Evolutionary conservation across 2,797 vertebrate genomes (phyloP), one percentile per base, ranked within the genome.

Genomic region (Bucorvus abyssinicus): DNA sequence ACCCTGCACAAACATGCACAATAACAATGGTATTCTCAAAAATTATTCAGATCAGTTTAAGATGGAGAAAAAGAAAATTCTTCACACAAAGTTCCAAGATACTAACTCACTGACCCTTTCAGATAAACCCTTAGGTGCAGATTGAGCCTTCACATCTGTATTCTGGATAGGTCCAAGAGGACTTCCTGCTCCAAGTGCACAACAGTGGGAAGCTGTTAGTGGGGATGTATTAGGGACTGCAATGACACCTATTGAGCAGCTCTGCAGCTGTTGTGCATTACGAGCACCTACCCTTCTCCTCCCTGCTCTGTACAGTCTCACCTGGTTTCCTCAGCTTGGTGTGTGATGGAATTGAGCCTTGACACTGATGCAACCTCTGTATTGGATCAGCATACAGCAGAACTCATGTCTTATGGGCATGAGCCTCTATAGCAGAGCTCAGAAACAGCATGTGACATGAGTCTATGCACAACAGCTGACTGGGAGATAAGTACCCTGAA

Each of bases 371-470:
- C 6, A 45, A 2, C 14, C 12, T 60, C 53, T 4, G 3, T 17
- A 3, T 12, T 17, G 16, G 59, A 15, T 16, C 8, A 30, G 8
- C 32, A 10, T 26, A 8, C 29, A 76, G 23, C 21, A 34, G 20
- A 49, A 12, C 0, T 40, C 50, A 14, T 0, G 1, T 18, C 7
- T 63, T 47, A 12, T 0, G 9, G 34, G 10, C 6, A 4, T 0
- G 2, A 55, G 21, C 19, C 49, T 49, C n/a, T 80, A 6, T 4
- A 34, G 45, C 53, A n/a, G n/a, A 49, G 23, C n/a, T 64, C 34
- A 53, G 36, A 27, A 60, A 42, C 8, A 57, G 29, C 14, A 32
- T 0, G 0, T 67, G 16, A 20, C 2, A 1, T 24, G 56, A 64
- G 44, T 26, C 26, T 67, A 7, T 0, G 0, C 27, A 38, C 10